These are phyloP conservation scores for Etheostoma nigrum DNA, from an alignment of 2,797 vertebrate genomes.

Conservation along the genomic window DNA sequence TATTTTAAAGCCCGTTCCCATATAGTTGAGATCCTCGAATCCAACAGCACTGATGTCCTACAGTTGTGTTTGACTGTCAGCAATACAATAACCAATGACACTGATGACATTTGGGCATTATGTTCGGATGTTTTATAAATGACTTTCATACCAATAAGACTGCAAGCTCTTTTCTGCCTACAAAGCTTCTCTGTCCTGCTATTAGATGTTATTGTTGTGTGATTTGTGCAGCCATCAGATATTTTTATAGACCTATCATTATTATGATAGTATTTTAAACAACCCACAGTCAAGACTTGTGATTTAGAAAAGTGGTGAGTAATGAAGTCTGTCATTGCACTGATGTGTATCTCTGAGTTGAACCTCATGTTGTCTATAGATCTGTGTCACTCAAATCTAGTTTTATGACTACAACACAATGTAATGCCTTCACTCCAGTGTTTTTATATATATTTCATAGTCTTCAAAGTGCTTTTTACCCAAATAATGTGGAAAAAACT, in stretches of 20 bases:
- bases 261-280: constrained; percentile 12
- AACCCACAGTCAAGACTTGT: constrained; percentile 6
- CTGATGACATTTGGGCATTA: constrained; percentile 52
- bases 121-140: neutral
- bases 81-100: constrained; percentile 27
- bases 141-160: constrained; percentile 34
- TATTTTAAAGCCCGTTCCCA: constrained; percentile 1
- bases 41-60: constrained; percentile 13
- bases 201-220: neutral
- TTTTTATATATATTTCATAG: constrained; percentile 59
- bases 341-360: constrained; percentile 29
- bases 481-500: constrained; percentile 37
- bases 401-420: neutral
- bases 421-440: constrained; percentile 44
- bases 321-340: constrained; percentile 23
- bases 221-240: neutral
- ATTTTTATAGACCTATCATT: neutral
- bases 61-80: constrained; percentile 14
- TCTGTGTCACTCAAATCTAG: neutral
- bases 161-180: constrained; percentile 27
- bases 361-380: constrained; percentile 17
- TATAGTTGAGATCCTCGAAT: neutral
- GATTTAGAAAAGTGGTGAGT: neutral
- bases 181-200: constrained; percentile 30
- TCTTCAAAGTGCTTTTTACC: constrained; percentile 36